Conservation (phyloP, 1,140 invertebrate species). For the Magallana gigas region DNA sequence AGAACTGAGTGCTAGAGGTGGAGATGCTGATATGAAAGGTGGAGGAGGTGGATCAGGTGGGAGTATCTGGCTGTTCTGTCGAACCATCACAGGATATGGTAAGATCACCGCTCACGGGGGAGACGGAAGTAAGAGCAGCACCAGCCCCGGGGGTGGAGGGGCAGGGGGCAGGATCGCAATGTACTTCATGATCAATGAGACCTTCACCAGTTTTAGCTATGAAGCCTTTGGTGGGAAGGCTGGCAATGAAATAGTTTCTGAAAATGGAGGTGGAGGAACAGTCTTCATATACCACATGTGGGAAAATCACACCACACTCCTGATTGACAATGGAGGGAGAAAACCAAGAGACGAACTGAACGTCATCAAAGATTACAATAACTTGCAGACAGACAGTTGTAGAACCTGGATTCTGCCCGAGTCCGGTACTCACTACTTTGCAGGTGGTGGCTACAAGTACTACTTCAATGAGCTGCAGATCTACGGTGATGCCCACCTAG, state of each 20-base stretch:
- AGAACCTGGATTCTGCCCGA: constrained; percentile 70
- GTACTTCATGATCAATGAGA: constrained; percentile 69
- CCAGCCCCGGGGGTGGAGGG: constrained; percentile 67
- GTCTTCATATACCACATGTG: constrained; percentile 71
- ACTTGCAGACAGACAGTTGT: constrained; percentile 66
- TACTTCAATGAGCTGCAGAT: constrained; percentile 72
- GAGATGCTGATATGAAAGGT: constrained; percentile 51
- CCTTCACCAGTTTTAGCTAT: constrained; percentile 68
- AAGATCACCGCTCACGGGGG: constrained; percentile 70
- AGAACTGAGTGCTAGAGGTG: constrained; percentile 70
- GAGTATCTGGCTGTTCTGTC: constrained; percentile 72
- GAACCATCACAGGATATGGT: constrained; percentile 69
- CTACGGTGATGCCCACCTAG: constrained; percentile 69
- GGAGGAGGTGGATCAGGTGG: constrained; percentile 72
- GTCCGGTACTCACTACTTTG: constrained; percentile 70
- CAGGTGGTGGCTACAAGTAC: constrained; percentile 63
- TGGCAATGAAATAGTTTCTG: constrained; percentile 56
- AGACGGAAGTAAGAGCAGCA: constrained; percentile 51
- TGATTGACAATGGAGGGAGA: constrained; percentile 69
- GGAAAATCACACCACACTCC: constrained; percentile 68
- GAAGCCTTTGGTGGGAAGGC: constrained; percentile 65
- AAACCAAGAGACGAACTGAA: constrained; percentile 62
- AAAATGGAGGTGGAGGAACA: constrained; percentile 71
- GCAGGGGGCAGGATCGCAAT: constrained; percentile 70
- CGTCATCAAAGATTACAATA: constrained; percentile 64